Conservation (phyloP, 2,888 invertebrate genomes). For the Microplitis deprimator region DNA sequence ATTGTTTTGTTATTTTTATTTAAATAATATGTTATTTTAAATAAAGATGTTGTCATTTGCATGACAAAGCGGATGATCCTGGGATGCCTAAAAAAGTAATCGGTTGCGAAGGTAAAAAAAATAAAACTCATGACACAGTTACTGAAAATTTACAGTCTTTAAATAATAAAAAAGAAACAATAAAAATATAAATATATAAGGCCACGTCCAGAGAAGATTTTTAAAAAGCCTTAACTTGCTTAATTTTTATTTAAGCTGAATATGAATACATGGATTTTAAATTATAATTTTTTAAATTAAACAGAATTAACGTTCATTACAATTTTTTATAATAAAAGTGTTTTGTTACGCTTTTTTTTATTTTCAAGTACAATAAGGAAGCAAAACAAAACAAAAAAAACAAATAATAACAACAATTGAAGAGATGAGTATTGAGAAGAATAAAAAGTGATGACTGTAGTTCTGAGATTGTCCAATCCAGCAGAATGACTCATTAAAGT, state of each 20-base stretch:
- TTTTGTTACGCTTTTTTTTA: too few species aligned
- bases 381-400: neutral
- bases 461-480: constrained; percentile 9
- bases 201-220: neutral
- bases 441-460: neutral
- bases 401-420: neutral
- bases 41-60: neutral
- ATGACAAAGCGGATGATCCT: neutral
- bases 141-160: neutral
- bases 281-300: neutral
- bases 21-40: neutral
- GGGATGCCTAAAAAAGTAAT: neutral
- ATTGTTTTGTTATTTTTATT: neutral
- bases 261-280: neutral
- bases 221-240: neutral
- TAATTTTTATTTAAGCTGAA: neutral
- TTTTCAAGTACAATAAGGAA: neutral
- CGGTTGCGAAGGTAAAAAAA: neutral
- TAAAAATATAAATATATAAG: neutral
- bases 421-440: neutral
- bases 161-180: neutral
- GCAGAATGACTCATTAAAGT: constrained; percentile 8
- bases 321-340: too few species aligned
- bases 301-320: too few species aligned
- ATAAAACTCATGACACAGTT: neutral